A percentile compares a stretch with the other conserved stretches of the same genome.
These are phyloP conservation scores for Bryconaethiops microstoma DNA, from an alignment of 2,797 vertebrate genomes.

Conservation along the genomic window DNA sequence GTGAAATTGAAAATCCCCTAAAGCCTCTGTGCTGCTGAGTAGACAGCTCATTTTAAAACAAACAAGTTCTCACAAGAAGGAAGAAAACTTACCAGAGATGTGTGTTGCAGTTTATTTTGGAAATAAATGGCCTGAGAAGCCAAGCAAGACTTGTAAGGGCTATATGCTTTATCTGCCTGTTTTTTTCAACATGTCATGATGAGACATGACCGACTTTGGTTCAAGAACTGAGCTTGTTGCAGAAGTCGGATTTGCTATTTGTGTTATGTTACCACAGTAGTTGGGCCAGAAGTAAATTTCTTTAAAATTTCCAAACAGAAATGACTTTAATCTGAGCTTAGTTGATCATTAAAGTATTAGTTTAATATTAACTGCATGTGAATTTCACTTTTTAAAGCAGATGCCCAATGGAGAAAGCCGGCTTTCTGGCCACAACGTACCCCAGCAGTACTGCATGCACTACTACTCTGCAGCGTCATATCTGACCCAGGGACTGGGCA, in stretches of 20 bases:
- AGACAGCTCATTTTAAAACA: slow-evolving; percentile 72
- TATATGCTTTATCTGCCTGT: slow-evolving; percentile 33
- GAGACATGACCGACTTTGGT: neutral
- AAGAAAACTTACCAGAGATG: slow-evolving; percentile 56
- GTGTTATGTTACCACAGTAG: neutral
- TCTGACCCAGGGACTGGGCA: slow-evolving; percentile 83
- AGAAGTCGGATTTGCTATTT: slow-evolving; percentile 2
- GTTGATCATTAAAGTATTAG: neutral
- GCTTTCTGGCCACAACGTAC: slow-evolving; percentile 75
- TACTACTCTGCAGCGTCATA: slow-evolving; percentile 87
- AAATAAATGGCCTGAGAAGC: slow-evolving; percentile 49
- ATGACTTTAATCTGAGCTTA: too few species aligned
- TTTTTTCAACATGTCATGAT: slow-evolving; percentile 29
- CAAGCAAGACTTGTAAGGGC: slow-evolving; percentile 30
- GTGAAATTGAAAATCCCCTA: slow-evolving; percentile 80
- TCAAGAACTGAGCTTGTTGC: neutral
- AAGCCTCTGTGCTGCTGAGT: slow-evolving; percentile 71
- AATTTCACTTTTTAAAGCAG: slow-evolving; percentile 62
- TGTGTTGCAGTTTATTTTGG: slow-evolving; percentile 66
- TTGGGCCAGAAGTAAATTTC: neutral
- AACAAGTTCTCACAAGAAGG: slow-evolving; percentile 66
- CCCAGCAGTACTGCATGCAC: slow-evolving; percentile 91
- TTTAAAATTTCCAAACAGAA: neutral
- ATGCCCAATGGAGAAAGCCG: slow-evolving; percentile 82
- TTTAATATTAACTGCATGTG: neutral